Evolutionary conservation across 2,888 invertebrate species (phyloP).

Genomic region (Prosopocoilus inquinatus): DNA sequence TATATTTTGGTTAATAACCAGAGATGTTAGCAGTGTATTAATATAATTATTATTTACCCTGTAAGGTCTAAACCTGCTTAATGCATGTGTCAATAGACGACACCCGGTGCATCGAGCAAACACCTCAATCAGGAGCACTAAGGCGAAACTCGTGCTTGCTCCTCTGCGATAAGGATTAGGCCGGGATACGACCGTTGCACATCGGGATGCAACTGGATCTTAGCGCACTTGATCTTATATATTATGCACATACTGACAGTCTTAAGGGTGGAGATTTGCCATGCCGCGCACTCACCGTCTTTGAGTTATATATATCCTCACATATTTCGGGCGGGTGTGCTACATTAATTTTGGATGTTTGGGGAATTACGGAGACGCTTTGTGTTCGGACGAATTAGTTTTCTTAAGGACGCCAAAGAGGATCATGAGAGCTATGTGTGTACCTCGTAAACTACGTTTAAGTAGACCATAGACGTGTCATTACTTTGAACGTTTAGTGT

Average conservation of each 20-base stretch:
- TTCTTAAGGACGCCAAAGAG: too few species aligned
- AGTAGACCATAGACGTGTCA: too few species aligned
- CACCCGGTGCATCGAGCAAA: constrained; percentile 24
- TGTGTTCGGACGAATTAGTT: too few species aligned
- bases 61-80: constrained; percentile 18
- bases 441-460: too few species aligned
- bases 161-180: constrained; percentile 25
- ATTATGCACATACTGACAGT: constrained; percentile 7
- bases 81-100: constrained; percentile 19
- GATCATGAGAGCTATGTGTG: too few species aligned
- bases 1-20: too few species aligned
- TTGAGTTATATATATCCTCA: not conserved
- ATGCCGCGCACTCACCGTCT: not conserved
- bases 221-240: constrained; percentile 12
- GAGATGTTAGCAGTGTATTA: too few species aligned
- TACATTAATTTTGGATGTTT: too few species aligned
- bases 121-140: constrained; percentile 28
- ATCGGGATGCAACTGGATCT: constrained; percentile 15
- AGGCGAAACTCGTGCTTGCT: constrained; percentile 25
- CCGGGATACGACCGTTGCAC: constrained; percentile 14
- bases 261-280: constrained; percentile 3
- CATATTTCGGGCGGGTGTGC: not conserved
- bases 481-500: too few species aligned
- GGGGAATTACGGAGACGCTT: too few species aligned
- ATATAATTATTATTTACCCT: constrained; percentile 18